phyloP scores from a whole-genome alignment of 2,113 vertebrate species.

The Climacteris rufus region DNA sequence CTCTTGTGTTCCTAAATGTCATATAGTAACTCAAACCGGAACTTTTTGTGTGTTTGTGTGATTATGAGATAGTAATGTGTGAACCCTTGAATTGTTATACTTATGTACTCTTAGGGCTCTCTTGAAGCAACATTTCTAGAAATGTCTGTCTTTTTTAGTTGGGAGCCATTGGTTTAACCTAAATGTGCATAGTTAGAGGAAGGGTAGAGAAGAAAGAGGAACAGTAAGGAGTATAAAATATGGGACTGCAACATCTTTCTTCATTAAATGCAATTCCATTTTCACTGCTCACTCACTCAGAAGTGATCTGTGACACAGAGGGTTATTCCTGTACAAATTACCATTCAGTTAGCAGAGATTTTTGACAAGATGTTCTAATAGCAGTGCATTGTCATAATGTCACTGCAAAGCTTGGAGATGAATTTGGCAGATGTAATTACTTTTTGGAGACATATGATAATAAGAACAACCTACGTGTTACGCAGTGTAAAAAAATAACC shows the following conservation, averaged over 20 bases:
- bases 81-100: neutral
- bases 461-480: neutral
- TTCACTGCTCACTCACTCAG: neutral
- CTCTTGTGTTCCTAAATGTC: neutral
- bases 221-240: neutral
- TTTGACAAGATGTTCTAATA: neutral
- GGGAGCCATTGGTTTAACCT: neutral
- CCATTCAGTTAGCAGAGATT: neutral
- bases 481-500: neutral
- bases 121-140: neutral
- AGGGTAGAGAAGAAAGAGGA: neutral
- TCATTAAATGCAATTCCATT: neutral
- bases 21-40: neutral
- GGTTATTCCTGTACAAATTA: neutral
- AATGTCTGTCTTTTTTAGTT: neutral
- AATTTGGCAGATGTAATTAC: constrained; percentile 13
- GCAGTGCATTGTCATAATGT: neutral
- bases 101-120: neutral
- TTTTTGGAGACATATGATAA: constrained; percentile 2
- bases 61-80: neutral
- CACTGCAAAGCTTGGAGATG: neutral
- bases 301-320: neutral
- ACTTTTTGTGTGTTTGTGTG: no score
- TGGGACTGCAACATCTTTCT: neutral
- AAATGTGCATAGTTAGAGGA: neutral